These are phyloP conservation scores for Orius laevigatus DNA, from an alignment of 1,140 invertebrate genomes.

Conservation along the genomic window DNA sequence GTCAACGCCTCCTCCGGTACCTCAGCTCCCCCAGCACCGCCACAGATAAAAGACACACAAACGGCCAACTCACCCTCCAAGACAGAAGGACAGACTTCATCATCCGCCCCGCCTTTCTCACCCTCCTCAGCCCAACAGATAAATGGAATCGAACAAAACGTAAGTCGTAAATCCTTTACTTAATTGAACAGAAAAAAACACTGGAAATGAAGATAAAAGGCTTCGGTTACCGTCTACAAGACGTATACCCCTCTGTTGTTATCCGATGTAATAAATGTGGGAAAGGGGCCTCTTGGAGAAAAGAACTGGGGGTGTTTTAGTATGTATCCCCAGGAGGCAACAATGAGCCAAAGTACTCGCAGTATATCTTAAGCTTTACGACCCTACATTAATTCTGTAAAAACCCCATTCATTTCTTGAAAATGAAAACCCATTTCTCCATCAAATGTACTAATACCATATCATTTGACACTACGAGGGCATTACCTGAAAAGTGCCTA, in stretches of 20 bases:
- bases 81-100: conserved; percentile 22
- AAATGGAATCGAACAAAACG: conserved; percentile 30
- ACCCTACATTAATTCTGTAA: too few species aligned
- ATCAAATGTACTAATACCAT: too few species aligned
- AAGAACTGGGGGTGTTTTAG: background rate
- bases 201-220: too few species aligned
- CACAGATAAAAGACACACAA: conserved; percentile 31
- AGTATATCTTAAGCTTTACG: too few species aligned
- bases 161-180: conserved; percentile 13
- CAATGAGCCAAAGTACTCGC: too few species aligned
- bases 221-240: background rate
- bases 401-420: background rate
- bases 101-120: conserved; percentile 23
- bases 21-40: conserved; percentile 25
- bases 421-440: background rate
- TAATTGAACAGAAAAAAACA: conserved; percentile 27
- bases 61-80: conserved; percentile 29
- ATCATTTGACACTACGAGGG: too few species aligned
- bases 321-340: background rate
- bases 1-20: conserved; percentile 29
- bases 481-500: too few species aligned
- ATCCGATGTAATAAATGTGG: background rate
- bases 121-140: conserved; percentile 24
- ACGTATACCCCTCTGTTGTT: background rate
- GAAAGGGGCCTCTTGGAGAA: too few species aligned